Conservation (phyloP, 2,113 vertebrate species). For the Tychaedon coryphoeus region DNA sequence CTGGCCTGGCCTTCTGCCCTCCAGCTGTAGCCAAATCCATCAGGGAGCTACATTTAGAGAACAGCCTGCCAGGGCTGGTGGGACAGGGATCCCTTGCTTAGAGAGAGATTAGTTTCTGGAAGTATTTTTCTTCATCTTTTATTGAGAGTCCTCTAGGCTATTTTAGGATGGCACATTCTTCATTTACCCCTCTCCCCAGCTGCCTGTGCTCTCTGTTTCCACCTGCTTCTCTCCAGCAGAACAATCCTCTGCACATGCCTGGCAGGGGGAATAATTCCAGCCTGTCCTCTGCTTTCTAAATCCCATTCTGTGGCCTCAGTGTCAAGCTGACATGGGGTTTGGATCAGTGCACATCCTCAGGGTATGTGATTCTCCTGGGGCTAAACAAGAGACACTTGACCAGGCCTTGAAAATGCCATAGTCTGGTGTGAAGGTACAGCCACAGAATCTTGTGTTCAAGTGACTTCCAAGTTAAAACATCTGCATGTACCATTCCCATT, state of each 20-base stretch:
- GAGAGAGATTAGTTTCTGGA: background rate
- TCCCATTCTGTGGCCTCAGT: background rate
- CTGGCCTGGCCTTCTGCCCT: background rate
- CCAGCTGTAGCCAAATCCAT: background rate
- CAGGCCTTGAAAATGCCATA: accelerated
- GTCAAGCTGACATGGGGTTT: background rate
- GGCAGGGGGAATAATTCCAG: accelerated
- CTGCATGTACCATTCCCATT: accelerated
- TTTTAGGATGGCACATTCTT: background rate
- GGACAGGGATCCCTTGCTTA: background rate
- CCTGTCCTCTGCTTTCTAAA: background rate
- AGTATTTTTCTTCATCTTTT: background rate
- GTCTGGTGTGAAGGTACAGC: background rate
- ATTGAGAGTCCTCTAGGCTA: background rate
- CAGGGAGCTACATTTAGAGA: slow-evolving; percentile 7
- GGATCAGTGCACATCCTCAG: background rate
- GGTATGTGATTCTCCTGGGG: accelerated
- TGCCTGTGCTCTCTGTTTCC: background rate
- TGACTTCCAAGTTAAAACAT: background rate
- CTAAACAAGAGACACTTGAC: background rate
- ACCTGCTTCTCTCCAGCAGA: background rate
- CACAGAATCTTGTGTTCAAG: background rate
- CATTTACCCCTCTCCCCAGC: background rate
- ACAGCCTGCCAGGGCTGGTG: background rate
- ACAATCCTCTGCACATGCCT: background rate